Evolutionary conservation across 2,113 vertebrate species (phyloP), one percentile per base, ranked within the genome.

Genomic region (Onychostruthus taczanowskii): DNA sequence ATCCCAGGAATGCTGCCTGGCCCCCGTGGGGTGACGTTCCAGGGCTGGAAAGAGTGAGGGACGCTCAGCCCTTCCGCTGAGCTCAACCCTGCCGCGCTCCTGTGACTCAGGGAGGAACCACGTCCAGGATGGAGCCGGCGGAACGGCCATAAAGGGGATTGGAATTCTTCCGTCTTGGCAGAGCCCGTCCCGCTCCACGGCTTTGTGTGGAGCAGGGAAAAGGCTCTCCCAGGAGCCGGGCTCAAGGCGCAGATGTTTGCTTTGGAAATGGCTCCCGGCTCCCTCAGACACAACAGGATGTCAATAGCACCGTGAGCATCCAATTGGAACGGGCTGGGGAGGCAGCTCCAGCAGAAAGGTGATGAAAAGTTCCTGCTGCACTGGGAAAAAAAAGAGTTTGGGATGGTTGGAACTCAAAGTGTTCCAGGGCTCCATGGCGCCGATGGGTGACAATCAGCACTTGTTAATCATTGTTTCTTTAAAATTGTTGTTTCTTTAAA

Each of bases 221-320:
- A 23, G 77, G 58, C 59, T 94, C 95, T 87, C 79, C 15, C 62
- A 89, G 94, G 96, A 93, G 84, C 91, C 35, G 30, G 86, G 18
- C 80, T 72, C 80, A 8, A 16, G 3, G n/a, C 10, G 77, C 80
- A 91, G 91, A 77, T 97, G 96, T 97, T 97, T 96, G 95, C 95
- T 94, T 95, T 97, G 96, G 97, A 96, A 94, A n/a, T 62, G 10
- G 5, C 96, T 58, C 70, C 46, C 39, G 68, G 39, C 89, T 89
- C 68, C 93, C 94, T 68, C 94, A 97, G 97, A 97, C 97, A 97
- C 96, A 97, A 97, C 97, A 97, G 97, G 97, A 97, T 97, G 97
- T 95, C 96, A 79, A 90, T 5, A 69, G 87, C 59, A 84, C 46
- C 75, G 31, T 19, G 75, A 68, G 10, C 41, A 21, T 90, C 94